These are phyloP conservation scores for Cryptocephalus moraei DNA, from an alignment of 2,888 invertebrate species.

Conservation along the genomic window DNA sequence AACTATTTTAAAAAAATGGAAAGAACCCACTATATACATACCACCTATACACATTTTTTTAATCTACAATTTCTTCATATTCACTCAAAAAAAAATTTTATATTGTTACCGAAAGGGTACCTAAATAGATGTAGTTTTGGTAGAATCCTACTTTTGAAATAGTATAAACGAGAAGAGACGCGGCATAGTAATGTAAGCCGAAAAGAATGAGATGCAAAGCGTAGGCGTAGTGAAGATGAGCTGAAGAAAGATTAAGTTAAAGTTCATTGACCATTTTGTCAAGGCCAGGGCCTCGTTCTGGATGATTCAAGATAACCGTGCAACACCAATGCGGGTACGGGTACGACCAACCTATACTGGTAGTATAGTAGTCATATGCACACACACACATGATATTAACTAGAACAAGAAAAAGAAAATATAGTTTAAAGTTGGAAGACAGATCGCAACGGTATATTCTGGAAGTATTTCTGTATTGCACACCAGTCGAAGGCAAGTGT, in stretches of 20 bases:
- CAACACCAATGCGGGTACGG: not conserved
- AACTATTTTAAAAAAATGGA: no score
- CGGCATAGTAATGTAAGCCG: no score
- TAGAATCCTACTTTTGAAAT: no score
- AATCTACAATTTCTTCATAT: no score
- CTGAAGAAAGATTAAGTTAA: not conserved
- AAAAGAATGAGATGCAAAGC: not conserved
- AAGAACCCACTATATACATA: no score
- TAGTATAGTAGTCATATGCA: not conserved
- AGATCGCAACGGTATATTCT: slow-evolving; percentile 31
- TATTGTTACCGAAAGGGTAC: no score
- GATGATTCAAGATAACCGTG: slow-evolving; percentile 2
- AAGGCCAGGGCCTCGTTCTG: slow-evolving; percentile 5
- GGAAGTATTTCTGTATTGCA: slow-evolving; percentile 31
- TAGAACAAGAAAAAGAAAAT: not conserved
- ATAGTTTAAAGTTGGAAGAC: not conserved
- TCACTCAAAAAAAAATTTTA: no score
- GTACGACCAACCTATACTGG: not conserved
- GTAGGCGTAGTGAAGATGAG: not conserved
- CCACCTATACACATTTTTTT: no score
- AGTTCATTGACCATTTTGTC: slow-evolving; percentile 2
- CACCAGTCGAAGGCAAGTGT: slow-evolving; percentile 18
- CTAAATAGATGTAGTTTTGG: no score
- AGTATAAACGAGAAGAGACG: no score
- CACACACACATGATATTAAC: not conserved